Percentiles rank a stretch among this genome's conserved stretches.
phyloP scores from a whole-genome alignment of 2,113 vertebrate species.

The Colossoma macropomum region DNA sequence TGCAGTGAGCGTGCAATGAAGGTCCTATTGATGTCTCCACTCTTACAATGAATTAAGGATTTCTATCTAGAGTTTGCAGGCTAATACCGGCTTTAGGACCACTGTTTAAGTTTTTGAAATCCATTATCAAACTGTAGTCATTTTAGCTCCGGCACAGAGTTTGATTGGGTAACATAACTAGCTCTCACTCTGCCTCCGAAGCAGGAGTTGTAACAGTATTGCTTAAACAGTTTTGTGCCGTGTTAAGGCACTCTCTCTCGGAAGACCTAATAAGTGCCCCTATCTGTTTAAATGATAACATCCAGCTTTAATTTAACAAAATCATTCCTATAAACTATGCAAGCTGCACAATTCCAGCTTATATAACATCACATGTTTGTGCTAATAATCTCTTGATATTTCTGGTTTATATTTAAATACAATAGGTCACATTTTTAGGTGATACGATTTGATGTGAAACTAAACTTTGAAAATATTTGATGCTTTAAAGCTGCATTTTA shows the following conservation, averaged over 20 bases:
- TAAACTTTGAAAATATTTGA: constrained; percentile 1
- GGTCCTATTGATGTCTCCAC: constrained; percentile 50
- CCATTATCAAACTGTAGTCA: constrained; percentile 7
- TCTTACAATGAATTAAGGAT: constrained; percentile 61
- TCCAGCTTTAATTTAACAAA: background rate
- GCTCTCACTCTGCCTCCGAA: constrained; percentile 24
- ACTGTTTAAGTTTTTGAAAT: constrained; percentile 12
- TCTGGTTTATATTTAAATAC: constrained; percentile 1
- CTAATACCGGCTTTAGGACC: constrained; percentile 67
- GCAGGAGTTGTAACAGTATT: constrained; percentile 28
- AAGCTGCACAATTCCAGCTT: constrained; percentile 33
- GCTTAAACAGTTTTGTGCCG: constrained; percentile 37
- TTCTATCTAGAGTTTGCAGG: constrained; percentile 51
- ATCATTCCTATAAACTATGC: constrained; percentile 35
- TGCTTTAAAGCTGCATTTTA: constrained; percentile 1
- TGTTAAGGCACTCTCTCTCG: constrained; percentile 17
- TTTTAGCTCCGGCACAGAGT: constrained; percentile 42
- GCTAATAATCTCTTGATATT: constrained; percentile 29
- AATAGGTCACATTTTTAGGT: background rate
- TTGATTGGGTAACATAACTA: constrained; percentile 26
- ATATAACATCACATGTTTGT: background rate
- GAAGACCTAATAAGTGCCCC: background rate
- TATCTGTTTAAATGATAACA: constrained; percentile 18
- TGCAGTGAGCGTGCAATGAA: constrained; percentile 48
- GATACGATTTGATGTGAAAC: constrained; percentile 21